phyloP scores from a whole-genome alignment of 2,113 vertebrate genomes.

The Octodon degus region DNA sequence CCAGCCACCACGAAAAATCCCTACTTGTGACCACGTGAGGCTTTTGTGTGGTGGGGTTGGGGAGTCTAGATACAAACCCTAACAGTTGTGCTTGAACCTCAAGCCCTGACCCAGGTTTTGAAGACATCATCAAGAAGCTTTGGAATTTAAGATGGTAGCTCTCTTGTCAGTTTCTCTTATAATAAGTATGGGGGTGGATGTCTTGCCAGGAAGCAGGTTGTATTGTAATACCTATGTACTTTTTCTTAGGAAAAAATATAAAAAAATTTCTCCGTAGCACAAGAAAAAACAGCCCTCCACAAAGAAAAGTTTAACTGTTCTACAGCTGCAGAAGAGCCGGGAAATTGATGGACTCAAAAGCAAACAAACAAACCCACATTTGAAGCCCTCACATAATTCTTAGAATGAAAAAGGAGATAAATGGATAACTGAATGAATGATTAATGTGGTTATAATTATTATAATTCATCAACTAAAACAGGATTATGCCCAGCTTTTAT shows the following conservation, averaged over 20 bases:
- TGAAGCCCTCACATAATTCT: not conserved
- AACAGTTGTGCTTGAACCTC: not conserved
- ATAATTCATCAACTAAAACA: slow-evolving; percentile 46
- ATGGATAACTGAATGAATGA: slow-evolving; percentile 43
- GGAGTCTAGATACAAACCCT: not conserved
- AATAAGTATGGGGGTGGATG: not conserved
- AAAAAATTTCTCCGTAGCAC: not conserved
- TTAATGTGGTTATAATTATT: slow-evolving; percentile 44
- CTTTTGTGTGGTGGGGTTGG: not conserved
- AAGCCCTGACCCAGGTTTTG: not conserved
- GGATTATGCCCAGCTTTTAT: slow-evolving; percentile 15
- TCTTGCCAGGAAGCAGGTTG: not conserved
- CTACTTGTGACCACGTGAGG: not conserved
- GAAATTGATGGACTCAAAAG: not conserved
- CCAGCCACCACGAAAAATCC: not conserved
- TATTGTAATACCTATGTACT: not conserved
- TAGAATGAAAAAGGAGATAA: slow-evolving; percentile 28
- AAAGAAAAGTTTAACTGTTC: not conserved
- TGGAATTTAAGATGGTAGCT: not conserved
- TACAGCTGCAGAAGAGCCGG: not conserved
- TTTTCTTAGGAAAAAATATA: slow-evolving; percentile 33
- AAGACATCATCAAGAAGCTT: not conserved
- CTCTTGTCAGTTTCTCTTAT: not conserved
- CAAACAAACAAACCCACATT: slow-evolving; percentile 29
- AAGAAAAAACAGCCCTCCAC: not conserved